Conservation (phyloP, 2,113 vertebrate species). For the Pagrus major region DNA sequence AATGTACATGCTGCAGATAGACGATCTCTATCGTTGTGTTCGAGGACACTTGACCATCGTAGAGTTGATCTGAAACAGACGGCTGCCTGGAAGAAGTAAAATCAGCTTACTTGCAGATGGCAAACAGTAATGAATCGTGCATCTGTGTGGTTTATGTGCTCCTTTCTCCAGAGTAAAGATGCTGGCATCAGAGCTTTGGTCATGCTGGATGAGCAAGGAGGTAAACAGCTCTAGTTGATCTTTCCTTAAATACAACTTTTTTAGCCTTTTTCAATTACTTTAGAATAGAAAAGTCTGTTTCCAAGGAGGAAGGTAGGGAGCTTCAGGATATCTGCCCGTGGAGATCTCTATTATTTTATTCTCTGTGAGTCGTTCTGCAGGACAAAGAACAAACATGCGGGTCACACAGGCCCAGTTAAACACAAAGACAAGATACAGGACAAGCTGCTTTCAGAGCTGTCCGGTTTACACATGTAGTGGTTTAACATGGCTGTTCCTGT, state of each 20-base stretch:
- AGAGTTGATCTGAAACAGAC: not conserved
- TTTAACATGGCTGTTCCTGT: too few relatives aligned
- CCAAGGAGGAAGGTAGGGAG: not conserved
- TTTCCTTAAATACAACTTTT: not conserved
- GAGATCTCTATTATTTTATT: too few relatives aligned
- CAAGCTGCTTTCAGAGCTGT: too few relatives aligned
- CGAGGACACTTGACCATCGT: too few relatives aligned
- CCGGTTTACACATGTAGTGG: too few relatives aligned
- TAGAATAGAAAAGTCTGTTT: not conserved
- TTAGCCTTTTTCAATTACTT: not conserved
- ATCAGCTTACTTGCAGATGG: not conserved
- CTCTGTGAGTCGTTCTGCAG: too few relatives aligned
- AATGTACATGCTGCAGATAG: too few relatives aligned
- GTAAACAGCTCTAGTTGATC: slow-evolving; percentile 78
- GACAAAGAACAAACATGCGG: too few relatives aligned
- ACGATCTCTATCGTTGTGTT: too few relatives aligned
- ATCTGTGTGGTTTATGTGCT: not conserved
- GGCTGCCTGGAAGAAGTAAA: not conserved
- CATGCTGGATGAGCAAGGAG: slow-evolving; percentile 99
- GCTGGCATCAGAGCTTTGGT: slow-evolving; percentile 97
- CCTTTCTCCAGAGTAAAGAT: slow-evolving; percentile 92
- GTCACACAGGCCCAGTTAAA: too few relatives aligned
- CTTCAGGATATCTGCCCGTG: too few relatives aligned
- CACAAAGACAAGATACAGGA: too few relatives aligned
- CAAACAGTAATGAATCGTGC: not conserved